phyloP scores from a whole-genome alignment of 2,113 vertebrate species.

The Dromas ardeola region DNA sequence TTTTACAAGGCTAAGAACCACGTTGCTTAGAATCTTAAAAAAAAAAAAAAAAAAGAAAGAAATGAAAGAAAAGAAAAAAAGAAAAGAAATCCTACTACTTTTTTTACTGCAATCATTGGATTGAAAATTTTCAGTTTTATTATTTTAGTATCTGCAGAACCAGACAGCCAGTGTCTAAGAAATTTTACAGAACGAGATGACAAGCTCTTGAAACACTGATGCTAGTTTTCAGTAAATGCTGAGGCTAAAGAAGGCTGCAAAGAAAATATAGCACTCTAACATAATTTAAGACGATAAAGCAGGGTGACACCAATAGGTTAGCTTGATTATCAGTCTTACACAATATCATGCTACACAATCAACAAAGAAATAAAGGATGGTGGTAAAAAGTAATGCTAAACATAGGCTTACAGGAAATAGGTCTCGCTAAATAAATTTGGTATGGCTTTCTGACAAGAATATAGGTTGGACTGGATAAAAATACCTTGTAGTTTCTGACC shows the following conservation, averaged over 20 bases:
- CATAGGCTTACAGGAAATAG: conserved; percentile 55
- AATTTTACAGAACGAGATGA: background rate
- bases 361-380: background rate
- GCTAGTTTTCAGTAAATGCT: background rate
- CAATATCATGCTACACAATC: background rate
- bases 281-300: background rate
- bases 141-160: conserved; percentile 17
- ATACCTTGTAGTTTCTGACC: conserved; percentile 60
- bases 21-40: background rate
- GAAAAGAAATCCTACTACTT: background rate
- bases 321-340: background rate
- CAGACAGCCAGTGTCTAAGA: background rate
- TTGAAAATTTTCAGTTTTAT: background rate
- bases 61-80: background rate
- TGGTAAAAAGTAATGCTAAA: conserved; percentile 23
- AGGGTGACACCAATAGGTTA: background rate
- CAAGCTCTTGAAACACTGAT: conserved; percentile 4
- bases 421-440: conserved; percentile 42
- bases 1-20: conserved; percentile 11
- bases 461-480: conserved; percentile 69
- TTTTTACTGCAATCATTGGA: background rate
- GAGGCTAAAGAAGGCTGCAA: background rate
- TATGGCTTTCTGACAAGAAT: conserved; percentile 57
- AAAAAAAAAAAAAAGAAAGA: too few relatives aligned
- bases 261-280: background rate